Evolutionary conservation across 2,797 vertebrate genomes (phyloP).

Genomic region (Urocyon cinereoargenteus): DNA sequence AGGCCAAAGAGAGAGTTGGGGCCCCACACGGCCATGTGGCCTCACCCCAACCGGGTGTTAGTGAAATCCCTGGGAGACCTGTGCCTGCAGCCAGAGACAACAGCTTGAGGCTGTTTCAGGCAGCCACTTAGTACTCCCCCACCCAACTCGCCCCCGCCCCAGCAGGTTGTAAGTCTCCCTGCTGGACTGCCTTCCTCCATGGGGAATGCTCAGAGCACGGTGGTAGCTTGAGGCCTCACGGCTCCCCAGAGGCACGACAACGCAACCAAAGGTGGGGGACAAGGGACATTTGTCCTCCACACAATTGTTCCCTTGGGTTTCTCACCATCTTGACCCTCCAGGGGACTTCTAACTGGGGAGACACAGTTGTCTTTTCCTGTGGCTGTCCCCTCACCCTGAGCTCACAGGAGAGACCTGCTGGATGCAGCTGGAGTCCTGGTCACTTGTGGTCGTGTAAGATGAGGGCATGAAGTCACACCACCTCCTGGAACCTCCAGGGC

Average conservation of each 20-base stretch:
- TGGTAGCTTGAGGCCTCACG: not conserved
- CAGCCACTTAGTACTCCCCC: not conserved
- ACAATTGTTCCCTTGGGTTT: not conserved
- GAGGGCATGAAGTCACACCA: not conserved
- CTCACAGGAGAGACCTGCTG: not conserved
- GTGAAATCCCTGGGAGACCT: not conserved
- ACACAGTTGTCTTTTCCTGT: not conserved
- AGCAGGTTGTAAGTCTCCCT: not conserved
- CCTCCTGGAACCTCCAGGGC: not conserved
- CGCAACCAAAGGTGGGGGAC: not conserved
- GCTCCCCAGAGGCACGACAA: not conserved
- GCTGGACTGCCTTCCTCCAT: not conserved
- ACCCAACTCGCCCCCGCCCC: accelerated
- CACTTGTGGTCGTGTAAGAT: too few relatives aligned
- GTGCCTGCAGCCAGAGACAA: not conserved
- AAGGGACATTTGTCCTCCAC: not conserved
- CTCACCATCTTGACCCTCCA: not conserved
- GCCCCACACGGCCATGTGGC: too few relatives aligned
- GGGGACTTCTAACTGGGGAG: too few relatives aligned
- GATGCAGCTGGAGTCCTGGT: not conserved
- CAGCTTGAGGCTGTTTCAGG: not conserved
- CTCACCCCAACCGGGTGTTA: not conserved
- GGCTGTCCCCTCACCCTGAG: too few relatives aligned
- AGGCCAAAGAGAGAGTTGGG: too few relatives aligned
- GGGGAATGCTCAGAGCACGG: not conserved